Evolutionary conservation across 2,888 invertebrate genomes (phyloP).

Genomic region (Ceramica pisi): DNA sequence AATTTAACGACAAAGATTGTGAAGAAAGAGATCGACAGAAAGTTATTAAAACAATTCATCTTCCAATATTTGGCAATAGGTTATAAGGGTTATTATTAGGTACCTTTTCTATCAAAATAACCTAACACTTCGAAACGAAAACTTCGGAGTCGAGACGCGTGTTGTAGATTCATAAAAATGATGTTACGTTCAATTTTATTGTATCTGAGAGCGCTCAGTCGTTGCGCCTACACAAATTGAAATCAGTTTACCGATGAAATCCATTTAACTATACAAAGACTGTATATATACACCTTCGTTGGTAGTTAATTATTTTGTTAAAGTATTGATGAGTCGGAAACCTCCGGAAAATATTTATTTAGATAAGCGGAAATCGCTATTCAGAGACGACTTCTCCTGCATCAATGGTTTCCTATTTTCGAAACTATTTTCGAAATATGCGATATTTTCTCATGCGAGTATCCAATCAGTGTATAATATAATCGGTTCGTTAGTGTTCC

Average conservation of each 20-base stretch:
- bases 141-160: not conserved
- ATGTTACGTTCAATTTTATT: conserved; percentile 6
- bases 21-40: not conserved
- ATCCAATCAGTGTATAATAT: conserved; percentile 39
- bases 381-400: not conserved
- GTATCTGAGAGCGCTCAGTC: not conserved
- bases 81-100: not conserved
- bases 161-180: conserved; percentile 6
- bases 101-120: not conserved
- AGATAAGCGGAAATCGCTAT: conserved; percentile 7
- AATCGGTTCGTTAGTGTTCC: conserved; percentile 17
- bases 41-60: too few species aligned
- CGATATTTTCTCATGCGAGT: conserved; percentile 2
- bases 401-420: not conserved
- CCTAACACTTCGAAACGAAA: not conserved
- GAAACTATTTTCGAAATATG: conserved; percentile 7
- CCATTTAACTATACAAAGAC: not conserved
- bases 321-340: conserved; percentile 18
- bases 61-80: not conserved
- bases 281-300: conserved; percentile 10
- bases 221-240: conserved; percentile 7
- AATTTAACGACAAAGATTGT: not conserved
- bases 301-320: not conserved
- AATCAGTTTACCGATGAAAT: conserved; percentile 20
- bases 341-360: conserved; percentile 3